These are phyloP conservation scores for Chrysomallon squamiferum DNA, from an alignment of 1,140 invertebrate genomes.

Conservation along the genomic window DNA sequence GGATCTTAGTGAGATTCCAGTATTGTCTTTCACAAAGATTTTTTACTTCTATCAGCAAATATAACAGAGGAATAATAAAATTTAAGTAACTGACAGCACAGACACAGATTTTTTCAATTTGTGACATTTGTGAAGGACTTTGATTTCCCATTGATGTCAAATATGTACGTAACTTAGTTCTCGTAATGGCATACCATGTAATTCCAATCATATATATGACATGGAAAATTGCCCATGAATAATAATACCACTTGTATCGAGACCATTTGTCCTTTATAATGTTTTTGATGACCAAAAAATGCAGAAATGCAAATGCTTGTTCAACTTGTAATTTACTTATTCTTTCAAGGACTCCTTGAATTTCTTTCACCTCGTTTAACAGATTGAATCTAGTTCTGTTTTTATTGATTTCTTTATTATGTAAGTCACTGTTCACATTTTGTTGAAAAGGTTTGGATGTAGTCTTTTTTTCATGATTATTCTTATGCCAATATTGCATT, in stretches of 20 bases:
- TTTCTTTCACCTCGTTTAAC: background rate
- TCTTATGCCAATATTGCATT: constrained; percentile 9
- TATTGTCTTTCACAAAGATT: constrained; percentile 11
- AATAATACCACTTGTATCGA: constrained; percentile 21
- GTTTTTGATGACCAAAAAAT: constrained; percentile 17
- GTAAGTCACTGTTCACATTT: background rate
- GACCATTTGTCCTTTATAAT: constrained; percentile 39
- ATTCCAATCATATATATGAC: constrained; percentile 25
- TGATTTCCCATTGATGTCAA: background rate
- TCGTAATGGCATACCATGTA: constrained; percentile 28
- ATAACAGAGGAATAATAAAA: constrained; percentile 3
- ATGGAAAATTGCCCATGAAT: constrained; percentile 26
- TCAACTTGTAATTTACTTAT: constrained; percentile 27
- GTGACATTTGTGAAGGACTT: background rate
- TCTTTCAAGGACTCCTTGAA: constrained; percentile 28
- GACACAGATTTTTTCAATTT: no score
- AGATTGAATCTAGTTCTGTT: background rate
- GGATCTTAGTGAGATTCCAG: constrained; percentile 10
- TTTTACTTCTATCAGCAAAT: constrained; percentile 10
- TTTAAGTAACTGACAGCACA: background rate
- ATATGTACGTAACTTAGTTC: background rate
- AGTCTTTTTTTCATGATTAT: constrained; percentile 15
- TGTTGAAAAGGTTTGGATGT: background rate
- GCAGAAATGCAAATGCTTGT: constrained; percentile 28
- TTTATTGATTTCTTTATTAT: background rate